A percentile compares a stretch with the other conserved stretches of the same genome.
These are phyloP conservation scores for Calliphora vicina DNA, from an alignment of 1,140 invertebrate genomes.

Conservation along the genomic window DNA sequence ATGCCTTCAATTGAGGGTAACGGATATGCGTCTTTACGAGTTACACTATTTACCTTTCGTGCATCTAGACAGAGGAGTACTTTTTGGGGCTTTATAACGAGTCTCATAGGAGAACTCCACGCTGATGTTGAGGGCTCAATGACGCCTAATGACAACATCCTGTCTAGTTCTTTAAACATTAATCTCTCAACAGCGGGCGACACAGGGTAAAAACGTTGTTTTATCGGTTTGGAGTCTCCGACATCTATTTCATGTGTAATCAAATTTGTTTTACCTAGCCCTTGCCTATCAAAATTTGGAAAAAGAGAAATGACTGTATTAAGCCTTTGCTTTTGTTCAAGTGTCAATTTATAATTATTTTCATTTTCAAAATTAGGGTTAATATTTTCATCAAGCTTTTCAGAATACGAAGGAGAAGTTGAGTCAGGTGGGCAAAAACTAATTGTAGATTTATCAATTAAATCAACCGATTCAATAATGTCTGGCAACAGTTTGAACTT, in stretches of 20 bases:
- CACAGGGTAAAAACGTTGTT: slow-evolving; percentile 19
- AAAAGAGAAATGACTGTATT: slow-evolving; percentile 49
- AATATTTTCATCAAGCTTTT: slow-evolving; percentile 34
- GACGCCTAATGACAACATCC: slow-evolving; percentile 14
- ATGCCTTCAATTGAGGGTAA: slow-evolving; percentile 46
- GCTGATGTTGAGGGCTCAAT: slow-evolving; percentile 5
- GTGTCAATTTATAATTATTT: neutral
- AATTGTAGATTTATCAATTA: neutral
- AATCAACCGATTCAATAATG: slow-evolving; percentile 4
- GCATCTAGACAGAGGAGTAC: slow-evolving; percentile 8
- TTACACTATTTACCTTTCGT: neutral
- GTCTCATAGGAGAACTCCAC: slow-evolving; percentile 22
- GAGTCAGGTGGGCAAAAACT: neutral
- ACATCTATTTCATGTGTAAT: slow-evolving; percentile 51
- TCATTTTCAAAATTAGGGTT: neutral
- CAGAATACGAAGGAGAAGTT: slow-evolving; percentile 39
- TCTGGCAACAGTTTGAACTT: neutral
- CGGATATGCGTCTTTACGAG: slow-evolving; percentile 6
- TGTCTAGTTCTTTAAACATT: slow-evolving; percentile 11
- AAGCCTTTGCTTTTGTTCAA: neutral
- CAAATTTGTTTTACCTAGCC: slow-evolving; percentile 61
- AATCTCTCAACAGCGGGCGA: neutral
- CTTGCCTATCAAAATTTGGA: slow-evolving; percentile 57
- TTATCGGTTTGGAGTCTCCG: slow-evolving; percentile 42
- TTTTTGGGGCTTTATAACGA: slow-evolving; percentile 32